Evolutionary conservation across 2,888 invertebrate genomes (phyloP).

Genomic region (Drosophila anomelani): DNA sequence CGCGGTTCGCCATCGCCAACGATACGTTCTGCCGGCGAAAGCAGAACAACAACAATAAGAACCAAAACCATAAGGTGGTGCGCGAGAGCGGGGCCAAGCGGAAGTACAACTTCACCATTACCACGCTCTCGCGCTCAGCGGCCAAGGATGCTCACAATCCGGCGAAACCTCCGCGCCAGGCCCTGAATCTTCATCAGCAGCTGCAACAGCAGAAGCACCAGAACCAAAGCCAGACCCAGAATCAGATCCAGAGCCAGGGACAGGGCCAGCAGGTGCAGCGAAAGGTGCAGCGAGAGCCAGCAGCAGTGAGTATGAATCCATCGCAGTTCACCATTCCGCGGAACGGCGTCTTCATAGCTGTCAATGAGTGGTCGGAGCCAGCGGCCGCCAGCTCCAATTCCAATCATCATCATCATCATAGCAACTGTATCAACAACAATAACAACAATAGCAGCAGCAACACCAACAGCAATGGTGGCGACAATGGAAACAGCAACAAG

Average conservation of each 20-base stretch:
- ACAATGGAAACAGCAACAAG: conserved; percentile 23
- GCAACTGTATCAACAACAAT: conserved; percentile 44
- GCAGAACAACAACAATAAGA: conserved; percentile 73
- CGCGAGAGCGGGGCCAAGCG: conserved; percentile 72
- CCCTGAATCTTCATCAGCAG: conserved; percentile 20
- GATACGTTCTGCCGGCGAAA: conserved; percentile 73
- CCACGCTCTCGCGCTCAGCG: conserved; percentile 81
- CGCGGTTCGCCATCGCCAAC: conserved; percentile 75
- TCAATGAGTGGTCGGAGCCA: conserved; percentile 86
- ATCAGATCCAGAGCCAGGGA: neutral
- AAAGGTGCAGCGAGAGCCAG: conserved; percentile 17
- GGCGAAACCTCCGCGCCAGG: conserved; percentile 35
- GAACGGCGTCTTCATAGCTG: conserved; percentile 88
- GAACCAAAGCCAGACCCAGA: conserved; percentile 5
- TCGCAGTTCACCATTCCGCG: conserved; percentile 81
- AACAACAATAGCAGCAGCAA: conserved; percentile 29
- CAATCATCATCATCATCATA: conserved; percentile 35
- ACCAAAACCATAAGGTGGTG: conserved; percentile 66
- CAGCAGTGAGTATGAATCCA: conserved; percentile 40
- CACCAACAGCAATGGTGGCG: conserved; percentile 8
- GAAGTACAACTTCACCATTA: conserved; percentile 84
- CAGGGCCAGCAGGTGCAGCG: conserved; percentile 32
- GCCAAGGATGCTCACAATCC: conserved; percentile 41
- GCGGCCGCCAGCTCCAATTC: conserved; percentile 30
- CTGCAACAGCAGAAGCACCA: conserved; percentile 37